Base-by-base conservation (phyloP, 2,888 invertebrate species). In the Nemoura dubitans region DNA sequence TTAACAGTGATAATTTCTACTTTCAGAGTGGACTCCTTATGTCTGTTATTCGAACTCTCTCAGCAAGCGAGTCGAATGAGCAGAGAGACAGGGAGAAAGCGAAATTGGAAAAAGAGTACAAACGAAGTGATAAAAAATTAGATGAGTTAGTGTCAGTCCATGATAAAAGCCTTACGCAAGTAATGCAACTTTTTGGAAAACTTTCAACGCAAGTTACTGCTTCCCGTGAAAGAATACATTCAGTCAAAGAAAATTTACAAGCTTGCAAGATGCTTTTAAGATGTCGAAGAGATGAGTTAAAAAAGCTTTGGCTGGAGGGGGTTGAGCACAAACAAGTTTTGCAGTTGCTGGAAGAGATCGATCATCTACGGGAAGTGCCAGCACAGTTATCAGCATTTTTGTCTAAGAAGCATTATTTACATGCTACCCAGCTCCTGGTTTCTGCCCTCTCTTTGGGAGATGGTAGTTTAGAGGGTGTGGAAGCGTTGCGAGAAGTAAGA, bases 251-350 rank as follows among this genome's bases (percentile, higher is more conserved):
- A 90, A 97, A 96, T 90, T 92, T 98, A 85, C 94, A 94, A 88
- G 96, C 96, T 16, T 97, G 97, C 91, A 97, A 97, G 91, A 95
- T 95, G 42, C 92, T 99, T 86, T 92, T 99, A 88, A 95, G 97
- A 88, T 97, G 98, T 91, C 95, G 98, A 86, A 93, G 98, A 76
- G 98, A 98, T 90, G 99, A 99, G 91, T 92, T 99, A 87, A 95
- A 97, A 90, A 96, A 98, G 89, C 93, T 99, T 86, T 99, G 99
- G 98, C 93, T 97, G 6, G 98, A 99, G 91, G 97, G 98, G 0
- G 94, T 99, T n/a, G 98, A 99, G 90, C 98, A 99, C 90, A 97
- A 98, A 90, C 96, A 98, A 90, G 96, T 98, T 87, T 91, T 98
- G 78, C 94, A 96, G 89, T 94, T 98, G 92, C 92, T 99, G 80